Conservation (phyloP, 2,113 vertebrate genomes). For the Rhizomys pruinosus region DNA sequence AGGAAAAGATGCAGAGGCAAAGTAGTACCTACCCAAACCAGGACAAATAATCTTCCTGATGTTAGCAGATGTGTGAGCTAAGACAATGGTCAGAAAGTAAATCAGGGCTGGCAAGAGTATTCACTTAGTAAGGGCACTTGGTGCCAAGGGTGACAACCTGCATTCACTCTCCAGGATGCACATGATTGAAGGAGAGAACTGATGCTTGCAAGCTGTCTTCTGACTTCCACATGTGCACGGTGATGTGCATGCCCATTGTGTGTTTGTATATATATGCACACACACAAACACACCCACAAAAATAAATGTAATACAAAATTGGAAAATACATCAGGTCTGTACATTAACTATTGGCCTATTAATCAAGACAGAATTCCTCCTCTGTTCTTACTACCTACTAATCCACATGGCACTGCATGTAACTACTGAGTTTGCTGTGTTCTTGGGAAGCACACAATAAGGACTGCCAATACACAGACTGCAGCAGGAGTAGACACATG, state of each 20-base stretch:
- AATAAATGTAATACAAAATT: neutral
- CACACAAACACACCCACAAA: neutral
- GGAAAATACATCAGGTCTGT: neutral
- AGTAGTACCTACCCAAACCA: slow-evolving; percentile 34
- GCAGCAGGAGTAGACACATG: neutral
- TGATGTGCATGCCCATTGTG: neutral
- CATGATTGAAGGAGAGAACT: neutral
- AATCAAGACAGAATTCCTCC: neutral
- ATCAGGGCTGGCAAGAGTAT: neutral
- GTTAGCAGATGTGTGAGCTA: neutral
- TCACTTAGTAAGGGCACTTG: neutral
- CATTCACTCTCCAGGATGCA: neutral
- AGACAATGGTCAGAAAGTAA: neutral
- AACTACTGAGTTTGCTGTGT: slow-evolving; percentile 1
- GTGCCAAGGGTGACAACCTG: too few relatives aligned
- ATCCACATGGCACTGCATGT: neutral
- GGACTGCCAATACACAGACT: neutral
- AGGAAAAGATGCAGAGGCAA: slow-evolving; percentile 40
- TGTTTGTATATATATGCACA: too few relatives aligned
- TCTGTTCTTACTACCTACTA: slow-evolving; percentile 30
- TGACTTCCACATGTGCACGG: neutral
- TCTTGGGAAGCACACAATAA: slow-evolving; percentile 15
- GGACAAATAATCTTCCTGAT: slow-evolving; percentile 7
- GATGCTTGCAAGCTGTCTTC: neutral
- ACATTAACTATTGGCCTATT: neutral